Conservation (phyloP, 2,888 invertebrate genomes). For the Exocentrus adspersus region DNA sequence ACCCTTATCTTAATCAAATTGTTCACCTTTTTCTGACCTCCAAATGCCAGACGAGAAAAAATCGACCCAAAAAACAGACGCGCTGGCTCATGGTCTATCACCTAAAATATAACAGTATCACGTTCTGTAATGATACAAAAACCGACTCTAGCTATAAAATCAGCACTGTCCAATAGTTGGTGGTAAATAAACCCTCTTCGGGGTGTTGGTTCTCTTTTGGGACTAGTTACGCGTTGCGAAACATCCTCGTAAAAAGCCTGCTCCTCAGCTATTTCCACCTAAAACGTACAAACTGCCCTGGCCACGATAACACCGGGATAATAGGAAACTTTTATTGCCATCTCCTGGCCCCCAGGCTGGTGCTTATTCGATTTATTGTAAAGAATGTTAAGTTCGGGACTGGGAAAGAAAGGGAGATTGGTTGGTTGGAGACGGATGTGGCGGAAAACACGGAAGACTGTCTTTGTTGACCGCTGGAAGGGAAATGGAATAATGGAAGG, state of each 20-base stretch:
- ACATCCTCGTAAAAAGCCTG: conserved; percentile 43
- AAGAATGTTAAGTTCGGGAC: not conserved
- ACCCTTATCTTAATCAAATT: too few species aligned
- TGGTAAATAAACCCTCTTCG: conserved; percentile 35
- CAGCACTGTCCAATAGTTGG: not conserved
- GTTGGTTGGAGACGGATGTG: not conserved
- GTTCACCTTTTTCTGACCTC: too few species aligned
- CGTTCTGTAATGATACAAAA: too few species aligned
- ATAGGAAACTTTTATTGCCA: conserved; percentile 42
- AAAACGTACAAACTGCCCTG: conserved; percentile 42
- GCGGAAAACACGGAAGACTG: not conserved
- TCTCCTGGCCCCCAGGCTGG: conserved; percentile 22
- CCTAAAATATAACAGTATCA: too few species aligned
- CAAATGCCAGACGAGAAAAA: too few species aligned
- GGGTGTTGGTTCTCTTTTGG: conserved; percentile 35
- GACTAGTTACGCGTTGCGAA: conserved; percentile 41
- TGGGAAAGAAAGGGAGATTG: not conserved
- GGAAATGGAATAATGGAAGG: too few species aligned
- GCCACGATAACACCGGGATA: conserved; percentile 36
- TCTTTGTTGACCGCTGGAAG: not conserved
- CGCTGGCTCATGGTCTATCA: too few species aligned
- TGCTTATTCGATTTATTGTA: conserved; percentile 35
- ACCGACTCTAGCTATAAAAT: not conserved
- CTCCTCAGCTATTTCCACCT: conserved; percentile 41
- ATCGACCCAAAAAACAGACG: too few species aligned